These are phyloP conservation scores for Protosalanx chinensis DNA, from an alignment of 2,797 vertebrate species.

Conservation along the genomic window DNA sequence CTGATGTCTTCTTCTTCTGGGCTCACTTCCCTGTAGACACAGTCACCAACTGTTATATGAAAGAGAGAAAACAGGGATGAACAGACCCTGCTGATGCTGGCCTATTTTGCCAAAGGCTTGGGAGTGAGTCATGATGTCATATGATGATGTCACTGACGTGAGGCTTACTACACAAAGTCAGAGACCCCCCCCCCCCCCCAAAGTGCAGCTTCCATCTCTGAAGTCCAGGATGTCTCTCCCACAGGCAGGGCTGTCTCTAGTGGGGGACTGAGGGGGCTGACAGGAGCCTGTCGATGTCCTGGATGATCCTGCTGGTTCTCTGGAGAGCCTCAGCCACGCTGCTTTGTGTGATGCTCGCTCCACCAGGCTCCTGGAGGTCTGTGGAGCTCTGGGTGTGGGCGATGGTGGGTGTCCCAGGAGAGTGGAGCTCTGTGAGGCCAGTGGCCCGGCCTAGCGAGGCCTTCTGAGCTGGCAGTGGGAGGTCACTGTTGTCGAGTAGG, in stretches of 20 bases:
- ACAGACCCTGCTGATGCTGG: neutral
- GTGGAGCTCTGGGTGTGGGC: neutral
- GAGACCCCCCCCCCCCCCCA: too few species aligned
- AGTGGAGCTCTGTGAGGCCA: too few species aligned
- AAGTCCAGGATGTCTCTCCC: neutral
- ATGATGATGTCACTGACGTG: too few species aligned
- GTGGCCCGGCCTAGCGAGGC: neutral
- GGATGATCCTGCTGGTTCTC: slow-evolving; percentile 67
- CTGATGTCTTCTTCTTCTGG: neutral
- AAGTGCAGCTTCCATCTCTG: too few species aligned
- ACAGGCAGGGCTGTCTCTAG: slow-evolving; percentile 19
- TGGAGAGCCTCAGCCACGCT: slow-evolving; percentile 61
- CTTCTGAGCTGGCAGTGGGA: slow-evolving; percentile 3
- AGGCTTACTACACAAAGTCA: slow-evolving; percentile 56
- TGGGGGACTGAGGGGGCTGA: slow-evolving; percentile 33
- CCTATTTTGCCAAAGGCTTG: neutral
- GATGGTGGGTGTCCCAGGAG: too few species aligned
- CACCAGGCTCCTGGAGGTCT: neutral
- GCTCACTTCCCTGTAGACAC: slow-evolving; percentile 5
- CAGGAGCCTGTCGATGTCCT: slow-evolving; percentile 68
- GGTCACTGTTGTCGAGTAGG: slow-evolving; percentile 63
- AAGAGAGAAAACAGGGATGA: neutral
- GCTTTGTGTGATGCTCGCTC: slow-evolving; percentile 35
- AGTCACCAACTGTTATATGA: neutral
- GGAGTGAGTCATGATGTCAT: neutral